Percentiles rank a stretch among this genome's conserved stretches.
These are phyloP conservation scores for Temnothorax ravouxi DNA, from an alignment of 2,888 invertebrate genomes.

Conservation along the genomic window DNA sequence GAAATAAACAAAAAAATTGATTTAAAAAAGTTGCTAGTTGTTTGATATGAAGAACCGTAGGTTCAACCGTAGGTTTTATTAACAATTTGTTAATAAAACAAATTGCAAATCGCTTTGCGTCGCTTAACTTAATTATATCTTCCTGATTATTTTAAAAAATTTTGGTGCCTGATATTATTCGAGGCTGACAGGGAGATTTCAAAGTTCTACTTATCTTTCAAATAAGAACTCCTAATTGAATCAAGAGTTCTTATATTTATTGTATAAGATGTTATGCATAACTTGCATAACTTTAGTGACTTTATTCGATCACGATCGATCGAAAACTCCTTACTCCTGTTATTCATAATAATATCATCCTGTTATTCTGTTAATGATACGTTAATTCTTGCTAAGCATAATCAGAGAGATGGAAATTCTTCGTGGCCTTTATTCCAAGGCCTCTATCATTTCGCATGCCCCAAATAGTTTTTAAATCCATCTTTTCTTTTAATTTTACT, in stretches of 20 bases:
- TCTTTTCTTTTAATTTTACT: slow-evolving; percentile 13
- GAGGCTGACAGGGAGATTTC: neutral
- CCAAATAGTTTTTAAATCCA: neutral
- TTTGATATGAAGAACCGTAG: neutral
- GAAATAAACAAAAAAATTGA: neutral
- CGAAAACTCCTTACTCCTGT: neutral
- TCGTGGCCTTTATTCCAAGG: neutral
- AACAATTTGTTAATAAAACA: neutral
- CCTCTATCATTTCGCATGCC: neutral
- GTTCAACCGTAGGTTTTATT: too few species aligned
- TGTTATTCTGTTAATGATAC: neutral
- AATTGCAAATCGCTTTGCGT: neutral
- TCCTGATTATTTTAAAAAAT: slow-evolving; percentile 9
- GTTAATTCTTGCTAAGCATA: neutral
- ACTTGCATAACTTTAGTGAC: neutral
- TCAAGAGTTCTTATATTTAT: neutral
- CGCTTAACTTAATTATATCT: neutral
- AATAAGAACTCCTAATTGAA: slow-evolving; percentile 17
- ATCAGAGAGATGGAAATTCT: neutral
- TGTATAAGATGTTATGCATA: slow-evolving; percentile 22
- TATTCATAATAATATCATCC: neutral
- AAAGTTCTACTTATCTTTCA: neutral
- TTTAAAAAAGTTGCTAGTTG: neutral
- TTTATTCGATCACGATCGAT: slow-evolving; percentile 2
- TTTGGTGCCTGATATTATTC: neutral